phyloP scores from a whole-genome alignment of 2,797 vertebrate species.

The Myripristis jacobus region DNA sequence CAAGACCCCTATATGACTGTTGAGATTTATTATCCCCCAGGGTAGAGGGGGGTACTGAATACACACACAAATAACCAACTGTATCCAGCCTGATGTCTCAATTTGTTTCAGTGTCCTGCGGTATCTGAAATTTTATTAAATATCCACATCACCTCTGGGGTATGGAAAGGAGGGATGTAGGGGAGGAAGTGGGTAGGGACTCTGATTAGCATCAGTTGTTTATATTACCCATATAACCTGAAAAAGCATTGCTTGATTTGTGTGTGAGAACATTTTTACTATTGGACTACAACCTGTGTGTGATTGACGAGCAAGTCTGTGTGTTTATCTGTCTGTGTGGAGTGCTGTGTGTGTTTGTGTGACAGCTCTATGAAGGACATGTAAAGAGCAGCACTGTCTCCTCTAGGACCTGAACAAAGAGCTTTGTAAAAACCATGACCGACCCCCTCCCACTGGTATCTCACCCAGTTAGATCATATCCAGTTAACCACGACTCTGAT shows the following conservation, averaged over 20 bases:
- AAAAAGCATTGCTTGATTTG: slow-evolving; percentile 28
- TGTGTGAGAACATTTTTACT: slow-evolving; percentile 13
- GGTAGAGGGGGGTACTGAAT: slow-evolving; percentile 21
- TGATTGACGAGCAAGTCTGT: background rate
- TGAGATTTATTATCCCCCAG: slow-evolving; percentile 68
- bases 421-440: slow-evolving; percentile 1
- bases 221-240: slow-evolving; percentile 38
- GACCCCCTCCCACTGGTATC: background rate
- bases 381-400: slow-evolving; percentile 8
- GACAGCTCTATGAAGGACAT: background rate
- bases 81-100: slow-evolving; percentile 54
- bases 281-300: background rate
- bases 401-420: slow-evolving; percentile 1
- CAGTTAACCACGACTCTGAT: slow-evolving; percentile 20
- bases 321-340: background rate
- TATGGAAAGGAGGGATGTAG: slow-evolving; percentile 27
- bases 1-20: slow-evolving; percentile 72
- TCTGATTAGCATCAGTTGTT: slow-evolving; percentile 40
- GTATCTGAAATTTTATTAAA: slow-evolving; percentile 70
- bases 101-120: slow-evolving; percentile 54
- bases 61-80: slow-evolving; percentile 53
- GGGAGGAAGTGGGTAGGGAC: background rate
- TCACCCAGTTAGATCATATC: background rate
- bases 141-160: slow-evolving; percentile 58
- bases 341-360: background rate